Base-by-base conservation (phyloP, 1,140 invertebrate species). In the Meloidogyne exigua region DNA sequence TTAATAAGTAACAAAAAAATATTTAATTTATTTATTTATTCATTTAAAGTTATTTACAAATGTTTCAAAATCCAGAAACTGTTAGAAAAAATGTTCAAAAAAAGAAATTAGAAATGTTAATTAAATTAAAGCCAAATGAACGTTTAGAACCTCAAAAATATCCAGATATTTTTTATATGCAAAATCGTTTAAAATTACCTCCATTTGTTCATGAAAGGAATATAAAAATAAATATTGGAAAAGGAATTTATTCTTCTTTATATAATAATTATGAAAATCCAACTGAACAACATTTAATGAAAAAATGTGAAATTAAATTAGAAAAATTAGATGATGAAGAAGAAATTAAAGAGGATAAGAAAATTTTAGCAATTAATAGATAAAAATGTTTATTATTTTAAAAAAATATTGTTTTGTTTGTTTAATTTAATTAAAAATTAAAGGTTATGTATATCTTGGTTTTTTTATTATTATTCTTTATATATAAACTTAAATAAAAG, bases 1-100 rank as follows among this genome's bases (percentile, higher is more conserved):
- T 98, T 85, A 93, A 91, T 80, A 75, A 88, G 89, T 91, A 86
- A 87, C 7, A 32, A 32, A 32, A 32, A 32, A 3, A 32, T 3
- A 84, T 78, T 68, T 72, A 72, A 73, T 49, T 12, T 23, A 28
- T 21, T 36, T 39, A 21, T 64, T 11, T 75, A 63, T 49, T 57
- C 5, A 42, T 71, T 76, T 32, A 63, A 23, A 81, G 75, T 15
- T 85, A 88, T 78, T 69, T 87, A 23, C 79, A 87, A 65, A 82
- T 85, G 82, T 87, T 82, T 68, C 77, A 86, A 18, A 72, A 78
- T 49, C 77, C 82, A 36, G 70, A 82, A 62, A 71, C 39, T 21
- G 83, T 84, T 12, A 25, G 80, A 21, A 63, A 68, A 36, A 69
- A 77, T 64, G 64, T 84, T 39, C 18, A 32, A 32, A 71, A 74